phyloP scores from a whole-genome alignment of 2,797 vertebrate genomes.

The Coendou prehensilis region DNA sequence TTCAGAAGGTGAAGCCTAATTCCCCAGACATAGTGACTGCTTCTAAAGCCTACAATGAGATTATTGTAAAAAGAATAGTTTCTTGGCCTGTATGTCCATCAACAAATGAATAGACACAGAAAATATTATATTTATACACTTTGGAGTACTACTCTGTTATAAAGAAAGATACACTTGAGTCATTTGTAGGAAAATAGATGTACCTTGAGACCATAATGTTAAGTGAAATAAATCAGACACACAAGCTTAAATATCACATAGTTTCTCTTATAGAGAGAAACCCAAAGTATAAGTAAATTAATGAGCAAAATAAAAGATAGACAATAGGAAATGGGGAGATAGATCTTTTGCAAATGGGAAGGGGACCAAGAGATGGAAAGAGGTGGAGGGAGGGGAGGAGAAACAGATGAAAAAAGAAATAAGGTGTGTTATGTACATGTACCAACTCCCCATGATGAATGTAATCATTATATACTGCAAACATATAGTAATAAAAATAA shows the following conservation, averaged over 20 bases:
- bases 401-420: not conserved
- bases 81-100: not conserved
- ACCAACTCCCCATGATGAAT: not conserved
- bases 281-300: not conserved
- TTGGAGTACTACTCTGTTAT: too few species aligned
- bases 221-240: not conserved
- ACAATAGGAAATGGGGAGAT: not conserved
- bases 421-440: not conserved
- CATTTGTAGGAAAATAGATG: too few species aligned
- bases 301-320: not conserved
- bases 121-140: too few species aligned
- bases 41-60: conserved; percentile 25
- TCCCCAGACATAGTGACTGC: not conserved
- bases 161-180: too few species aligned
- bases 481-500: not conserved
- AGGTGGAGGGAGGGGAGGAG: not conserved
- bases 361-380: not conserved
- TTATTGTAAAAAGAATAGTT: not conserved
- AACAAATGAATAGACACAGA: too few species aligned
- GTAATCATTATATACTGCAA: not conserved
- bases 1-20: not conserved
- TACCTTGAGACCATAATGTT: not conserved
- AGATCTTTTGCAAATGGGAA: not conserved
- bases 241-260: not conserved
- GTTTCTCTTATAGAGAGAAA: too few species aligned